These are phyloP conservation scores for Dichetophora obliterata DNA, from an alignment of 2,888 invertebrate genomes.

Conservation along the genomic window DNA sequence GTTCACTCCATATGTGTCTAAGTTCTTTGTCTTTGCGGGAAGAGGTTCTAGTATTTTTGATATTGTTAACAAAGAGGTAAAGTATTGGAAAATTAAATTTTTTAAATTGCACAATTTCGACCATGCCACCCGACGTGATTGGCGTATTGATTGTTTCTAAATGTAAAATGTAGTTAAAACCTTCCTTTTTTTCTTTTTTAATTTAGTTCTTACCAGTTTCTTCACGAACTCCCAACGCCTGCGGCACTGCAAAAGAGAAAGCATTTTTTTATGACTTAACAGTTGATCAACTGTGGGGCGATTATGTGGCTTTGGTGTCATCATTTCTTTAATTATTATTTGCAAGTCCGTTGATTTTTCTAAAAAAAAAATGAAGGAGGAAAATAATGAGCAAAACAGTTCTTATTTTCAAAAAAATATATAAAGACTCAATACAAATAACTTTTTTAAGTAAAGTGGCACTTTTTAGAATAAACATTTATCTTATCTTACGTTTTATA, in stretches of 20 bases:
- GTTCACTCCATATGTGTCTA: conserved; percentile 1
- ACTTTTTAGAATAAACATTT: no score
- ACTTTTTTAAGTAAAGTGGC: no score
- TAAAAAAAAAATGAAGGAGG: conserved; percentile 50
- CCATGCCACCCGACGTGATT: conserved; percentile 62
- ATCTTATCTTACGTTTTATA: conserved; percentile 67
- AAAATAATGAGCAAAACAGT: no score
- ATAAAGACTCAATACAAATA: no score
- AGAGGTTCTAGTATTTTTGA: conserved; percentile 57
- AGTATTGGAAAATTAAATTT: conserved; percentile 56
- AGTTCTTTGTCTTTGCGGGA: conserved; percentile 1
- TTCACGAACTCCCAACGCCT: conserved; percentile 60
- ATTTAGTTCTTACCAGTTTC: conserved; percentile 58
- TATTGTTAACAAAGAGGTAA: conserved; percentile 57
- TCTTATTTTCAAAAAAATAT: no score
- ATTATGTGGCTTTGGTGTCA: conserved; percentile 71
- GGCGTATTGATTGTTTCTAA: conserved; percentile 63
- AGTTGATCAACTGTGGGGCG: conserved; percentile 73
- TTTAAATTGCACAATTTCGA: conserved; percentile 67
- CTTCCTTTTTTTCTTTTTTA: no score
- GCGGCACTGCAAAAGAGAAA: conserved; percentile 57
- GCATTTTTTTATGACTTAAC: conserved; percentile 67
- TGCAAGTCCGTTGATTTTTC: conserved; percentile 72
- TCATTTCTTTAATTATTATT: conserved; percentile 73
- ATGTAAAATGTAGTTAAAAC: conserved; percentile 10